Percentiles rank a stretch among this genome's conserved stretches.
These are phyloP conservation scores for Agriotes lineatus DNA, from an alignment of 2,888 invertebrate genomes.

Conservation along the genomic window DNA sequence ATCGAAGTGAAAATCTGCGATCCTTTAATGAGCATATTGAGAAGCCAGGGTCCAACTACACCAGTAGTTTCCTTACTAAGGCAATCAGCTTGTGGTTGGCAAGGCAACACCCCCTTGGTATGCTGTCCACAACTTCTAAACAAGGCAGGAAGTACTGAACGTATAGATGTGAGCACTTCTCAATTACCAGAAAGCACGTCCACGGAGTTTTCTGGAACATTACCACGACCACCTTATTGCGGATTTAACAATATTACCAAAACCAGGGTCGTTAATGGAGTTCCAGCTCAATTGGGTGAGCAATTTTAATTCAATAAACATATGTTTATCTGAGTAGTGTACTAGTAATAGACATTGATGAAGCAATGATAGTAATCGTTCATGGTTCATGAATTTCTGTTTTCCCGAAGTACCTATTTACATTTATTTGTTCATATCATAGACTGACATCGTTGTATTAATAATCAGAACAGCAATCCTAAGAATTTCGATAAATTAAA, in stretches of 20 bases:
- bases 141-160: constrained; percentile 10
- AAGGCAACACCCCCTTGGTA: constrained; percentile 75
- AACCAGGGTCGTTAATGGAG: constrained; percentile 80
- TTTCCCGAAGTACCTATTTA: no score
- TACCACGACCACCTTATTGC: constrained; percentile 69
- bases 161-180: constrained; percentile 36
- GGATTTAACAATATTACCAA: constrained; percentile 72
- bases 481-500: no score
- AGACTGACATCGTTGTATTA: no score
- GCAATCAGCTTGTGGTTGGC: constrained; percentile 78
- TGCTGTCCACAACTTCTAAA: constrained; percentile 66
- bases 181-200: constrained; percentile 20
- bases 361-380: no score
- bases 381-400: no score
- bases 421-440: no score
- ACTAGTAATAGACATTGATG: no score
- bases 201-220: constrained; percentile 28
- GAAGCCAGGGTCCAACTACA: constrained; percentile 63
- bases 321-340: no score
- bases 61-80: constrained; percentile 69
- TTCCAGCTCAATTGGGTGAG: constrained; percentile 74
- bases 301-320: no score
- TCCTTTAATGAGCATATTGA: constrained; percentile 66
- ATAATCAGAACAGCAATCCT: no score
- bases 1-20: constrained; percentile 69